phyloP scores from a whole-genome alignment of 2,797 vertebrate genomes.

The Gambusia yucatana region DNA sequence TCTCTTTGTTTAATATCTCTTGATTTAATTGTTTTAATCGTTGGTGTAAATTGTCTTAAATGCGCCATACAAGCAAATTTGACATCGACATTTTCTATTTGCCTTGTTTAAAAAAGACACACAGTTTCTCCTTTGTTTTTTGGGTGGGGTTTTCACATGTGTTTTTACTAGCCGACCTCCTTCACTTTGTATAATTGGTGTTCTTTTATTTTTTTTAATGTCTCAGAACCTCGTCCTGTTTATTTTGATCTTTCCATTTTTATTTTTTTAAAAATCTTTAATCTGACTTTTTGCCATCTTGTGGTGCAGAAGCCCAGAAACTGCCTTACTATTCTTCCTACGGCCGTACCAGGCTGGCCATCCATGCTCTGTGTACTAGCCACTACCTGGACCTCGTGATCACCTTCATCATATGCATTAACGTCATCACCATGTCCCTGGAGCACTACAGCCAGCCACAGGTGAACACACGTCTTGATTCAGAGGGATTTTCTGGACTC shows the following conservation, averaged over 20 bases:
- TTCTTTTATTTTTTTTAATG: neutral
- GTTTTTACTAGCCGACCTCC: neutral
- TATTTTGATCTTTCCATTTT: neutral
- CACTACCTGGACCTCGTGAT: conserved; percentile 97
- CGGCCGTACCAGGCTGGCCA: conserved; percentile 87
- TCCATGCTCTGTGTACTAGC: conserved; percentile 94
- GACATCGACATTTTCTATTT: no score
- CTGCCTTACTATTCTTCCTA: conserved; percentile 95
- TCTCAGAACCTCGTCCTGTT: neutral
- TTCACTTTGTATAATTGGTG: neutral
- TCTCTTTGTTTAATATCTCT: no score
- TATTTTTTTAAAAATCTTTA: neutral
- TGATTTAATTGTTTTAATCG: no score
- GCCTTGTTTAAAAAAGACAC: neutral
- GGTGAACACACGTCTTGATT: conserved; percentile 68
- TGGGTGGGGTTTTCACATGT: neutral
- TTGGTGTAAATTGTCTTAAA: no score
- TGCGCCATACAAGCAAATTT: no score
- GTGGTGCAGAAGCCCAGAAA: conserved; percentile 89
- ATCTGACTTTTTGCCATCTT: neutral
- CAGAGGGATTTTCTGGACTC: neutral
- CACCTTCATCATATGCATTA: conserved; percentile 98
- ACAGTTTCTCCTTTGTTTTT: no score
- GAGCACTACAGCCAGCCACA: conserved; percentile 95
- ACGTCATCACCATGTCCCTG: conserved; percentile 97